phyloP scores from a whole-genome alignment of 1,140 invertebrate genomes.

The Drosophila kohkoa region DNA sequence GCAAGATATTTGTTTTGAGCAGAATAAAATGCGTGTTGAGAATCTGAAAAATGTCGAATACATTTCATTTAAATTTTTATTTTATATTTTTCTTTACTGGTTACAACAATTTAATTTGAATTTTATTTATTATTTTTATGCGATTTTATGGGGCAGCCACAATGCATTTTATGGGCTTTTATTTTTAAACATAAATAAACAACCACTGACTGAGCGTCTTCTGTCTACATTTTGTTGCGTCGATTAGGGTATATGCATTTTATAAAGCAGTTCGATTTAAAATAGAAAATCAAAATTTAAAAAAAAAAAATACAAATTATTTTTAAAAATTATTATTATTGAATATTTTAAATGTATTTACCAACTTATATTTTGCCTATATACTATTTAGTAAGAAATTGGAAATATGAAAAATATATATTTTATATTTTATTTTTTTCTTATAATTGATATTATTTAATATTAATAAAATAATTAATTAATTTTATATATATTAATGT shows the following conservation, averaged over 20 bases:
- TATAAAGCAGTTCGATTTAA: background rate
- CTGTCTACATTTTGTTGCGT: conserved; percentile 5
- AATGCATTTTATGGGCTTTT: conserved; percentile 60
- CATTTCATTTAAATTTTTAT: conserved; percentile 47
- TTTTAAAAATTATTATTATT: background rate
- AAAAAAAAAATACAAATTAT: background rate
- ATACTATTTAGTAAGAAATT: no score
- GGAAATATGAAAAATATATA: no score
- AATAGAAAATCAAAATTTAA: background rate
- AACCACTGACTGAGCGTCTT: conserved; percentile 65
- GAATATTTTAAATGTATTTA: background rate
- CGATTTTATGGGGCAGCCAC: conserved; percentile 49
- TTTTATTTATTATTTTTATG: conserved; percentile 78
- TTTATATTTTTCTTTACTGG: conserved; percentile 27
- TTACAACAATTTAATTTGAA: conserved; percentile 68
- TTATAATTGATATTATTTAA: no score
- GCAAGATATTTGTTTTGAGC: conserved; percentile 24
- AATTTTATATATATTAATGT: no score
- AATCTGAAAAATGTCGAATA: conserved; percentile 56
- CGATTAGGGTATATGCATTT: background rate
- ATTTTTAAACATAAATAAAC: conserved; percentile 81
- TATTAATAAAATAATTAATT: no score
- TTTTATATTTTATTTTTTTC: no score
- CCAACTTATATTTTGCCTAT: no score
- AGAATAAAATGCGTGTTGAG: conserved; percentile 22